Evolutionary conservation across 2,113 vertebrate species (phyloP), one percentile per base, ranked within the genome.

Genomic region (Bettongia penicillata): DNA sequence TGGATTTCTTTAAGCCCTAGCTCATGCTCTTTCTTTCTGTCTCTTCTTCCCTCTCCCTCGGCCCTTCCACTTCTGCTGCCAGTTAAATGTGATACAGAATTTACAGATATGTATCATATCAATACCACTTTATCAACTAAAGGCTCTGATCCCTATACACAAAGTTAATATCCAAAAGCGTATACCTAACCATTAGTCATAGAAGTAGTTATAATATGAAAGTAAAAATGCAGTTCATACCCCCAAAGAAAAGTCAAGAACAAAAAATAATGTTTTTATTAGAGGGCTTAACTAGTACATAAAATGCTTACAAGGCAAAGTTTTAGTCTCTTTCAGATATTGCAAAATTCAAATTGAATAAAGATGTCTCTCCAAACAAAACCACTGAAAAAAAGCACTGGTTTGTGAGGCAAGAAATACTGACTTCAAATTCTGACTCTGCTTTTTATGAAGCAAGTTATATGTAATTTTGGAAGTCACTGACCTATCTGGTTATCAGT

Each of bases 291-390:
- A 90, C 25, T 2, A 31, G 16, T 50, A 48, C 25, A 90, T 48
- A 31, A 90, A 90, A 90, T 19, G 25, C 8, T 48, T 48, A 49
- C n/a, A 50, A 49, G 90, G 48, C 25, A 90, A 77, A 61, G 31
- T 68, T 31, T 68, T 53, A 26, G 16, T 55, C 92, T 55, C 92
- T 48, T 94, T 53, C 48, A 53, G 10, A 48, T 11, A 90, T 77
- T 52, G 89, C 3, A 92, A 91, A 95, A 89, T 91, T 77, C 68
- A 93, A 68, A 14, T 61, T 92, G 31, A 97, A 52, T 47, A 49
- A 92, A 92, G 91, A 6, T 43, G 22, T 51, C 10, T 89, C 51
- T 93, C 55, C 89, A 50, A 49, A 37, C 47, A 94, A 90, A 61
- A 8, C 7, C 37, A 84, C 37, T n/a, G 51, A 68, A 16, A 84